Conservation (phyloP, 2,888 invertebrate genomes). For the Sinhomidia bicolor region DNA sequence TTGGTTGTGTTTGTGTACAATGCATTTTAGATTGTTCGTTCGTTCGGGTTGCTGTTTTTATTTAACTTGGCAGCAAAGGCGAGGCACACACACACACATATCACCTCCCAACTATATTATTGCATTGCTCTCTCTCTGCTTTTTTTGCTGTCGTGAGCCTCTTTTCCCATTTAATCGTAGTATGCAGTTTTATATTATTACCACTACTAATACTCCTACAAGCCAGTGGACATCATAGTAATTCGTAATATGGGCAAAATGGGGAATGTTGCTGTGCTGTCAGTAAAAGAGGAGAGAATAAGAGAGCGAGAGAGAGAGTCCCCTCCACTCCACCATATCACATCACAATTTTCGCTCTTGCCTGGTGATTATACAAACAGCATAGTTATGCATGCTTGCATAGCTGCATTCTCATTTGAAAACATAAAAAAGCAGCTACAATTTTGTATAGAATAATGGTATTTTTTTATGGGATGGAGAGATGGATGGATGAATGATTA, state of each 20-base stretch:
- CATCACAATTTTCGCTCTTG: neutral
- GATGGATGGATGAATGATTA: neutral
- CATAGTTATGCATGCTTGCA: constrained; percentile 25
- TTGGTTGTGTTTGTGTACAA: neutral
- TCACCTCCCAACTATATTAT: neutral
- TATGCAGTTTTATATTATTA: no score
- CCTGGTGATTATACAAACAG: neutral
- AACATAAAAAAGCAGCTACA: constrained; percentile 34
- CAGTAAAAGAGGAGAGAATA: constrained; percentile 17
- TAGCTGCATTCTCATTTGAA: constrained; percentile 9
- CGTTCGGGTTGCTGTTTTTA: constrained; percentile 23
- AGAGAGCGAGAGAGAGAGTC: constrained; percentile 32
- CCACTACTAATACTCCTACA: no score
- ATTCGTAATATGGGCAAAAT: constrained; percentile 57
- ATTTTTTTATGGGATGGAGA: neutral
- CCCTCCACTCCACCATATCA: constrained; percentile 55
- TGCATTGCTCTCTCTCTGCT: neutral
- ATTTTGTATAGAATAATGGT: neutral
- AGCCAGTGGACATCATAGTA: constrained; percentile 37
- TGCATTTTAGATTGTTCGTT: constrained; percentile 35
- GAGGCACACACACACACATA: constrained; percentile 31
- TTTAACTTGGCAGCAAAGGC: constrained; percentile 14
- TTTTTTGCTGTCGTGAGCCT: neutral
- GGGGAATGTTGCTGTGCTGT: constrained; percentile 60
- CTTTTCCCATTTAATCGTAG: constrained; percentile 60